Evolutionary conservation across 2,797 vertebrate species (phyloP).

Genomic region (Smutsia gigantea): DNA sequence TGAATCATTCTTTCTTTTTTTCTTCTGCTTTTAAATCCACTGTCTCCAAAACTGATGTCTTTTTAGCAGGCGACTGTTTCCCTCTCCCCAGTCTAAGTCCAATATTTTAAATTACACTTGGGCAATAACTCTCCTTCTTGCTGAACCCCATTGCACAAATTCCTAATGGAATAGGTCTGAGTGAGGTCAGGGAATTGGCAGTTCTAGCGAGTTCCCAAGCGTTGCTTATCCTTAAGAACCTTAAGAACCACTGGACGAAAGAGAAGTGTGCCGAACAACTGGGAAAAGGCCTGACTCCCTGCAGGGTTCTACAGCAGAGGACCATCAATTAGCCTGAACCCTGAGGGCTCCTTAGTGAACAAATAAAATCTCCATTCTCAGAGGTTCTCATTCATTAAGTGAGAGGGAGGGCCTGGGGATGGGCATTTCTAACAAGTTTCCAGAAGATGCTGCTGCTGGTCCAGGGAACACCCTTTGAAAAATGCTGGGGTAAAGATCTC

Average conservation of each 20-base stretch:
- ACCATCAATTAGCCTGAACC: background rate
- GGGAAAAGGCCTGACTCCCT: background rate
- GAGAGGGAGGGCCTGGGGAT: background rate
- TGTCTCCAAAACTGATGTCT: background rate
- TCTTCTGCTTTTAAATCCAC: background rate
- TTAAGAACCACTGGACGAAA: background rate
- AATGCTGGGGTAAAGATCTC: background rate
- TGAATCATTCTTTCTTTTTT: background rate
- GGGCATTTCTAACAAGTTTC: background rate
- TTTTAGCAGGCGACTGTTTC: background rate
- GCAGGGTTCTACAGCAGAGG: background rate
- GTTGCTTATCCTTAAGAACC: background rate
- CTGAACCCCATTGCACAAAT: background rate
- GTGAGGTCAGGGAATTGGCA: background rate
- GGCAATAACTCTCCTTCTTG: background rate
- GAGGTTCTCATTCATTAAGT: background rate
- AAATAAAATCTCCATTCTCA: background rate
- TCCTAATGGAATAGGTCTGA: background rate
- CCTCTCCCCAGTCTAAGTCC: background rate
- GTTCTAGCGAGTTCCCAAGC: background rate
- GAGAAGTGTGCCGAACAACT: background rate
- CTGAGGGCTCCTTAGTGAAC: background rate
- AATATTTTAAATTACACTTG: background rate
- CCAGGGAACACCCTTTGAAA: background rate
- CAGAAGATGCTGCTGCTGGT: background rate